Conservation (phyloP, 1,140 invertebrate species). For the Conus ventricosus region DNA sequence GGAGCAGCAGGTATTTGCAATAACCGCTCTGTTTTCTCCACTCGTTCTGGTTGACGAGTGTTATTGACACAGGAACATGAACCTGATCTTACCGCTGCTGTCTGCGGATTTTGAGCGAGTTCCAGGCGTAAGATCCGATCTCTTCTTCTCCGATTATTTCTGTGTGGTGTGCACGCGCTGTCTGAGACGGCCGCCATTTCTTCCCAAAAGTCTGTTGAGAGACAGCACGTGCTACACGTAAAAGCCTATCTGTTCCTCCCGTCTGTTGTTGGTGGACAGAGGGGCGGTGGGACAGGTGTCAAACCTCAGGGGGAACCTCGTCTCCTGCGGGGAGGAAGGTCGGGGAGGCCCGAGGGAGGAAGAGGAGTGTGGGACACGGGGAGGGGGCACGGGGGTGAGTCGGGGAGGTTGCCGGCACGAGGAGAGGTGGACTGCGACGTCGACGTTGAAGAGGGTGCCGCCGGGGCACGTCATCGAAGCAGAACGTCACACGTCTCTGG, state of each 20-base stretch:
- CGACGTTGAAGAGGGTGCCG: no score
- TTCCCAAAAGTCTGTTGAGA: no score
- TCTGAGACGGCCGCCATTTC: no score
- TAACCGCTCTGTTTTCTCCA: no score
- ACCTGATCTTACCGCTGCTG: no score
- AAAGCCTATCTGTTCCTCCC: constrained; percentile 31
- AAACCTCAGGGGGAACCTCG: constrained; percentile 12
- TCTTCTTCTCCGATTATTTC: no score
- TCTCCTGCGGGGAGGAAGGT: background rate
- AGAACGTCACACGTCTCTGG: constrained; percentile 31
- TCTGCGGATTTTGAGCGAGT: no score
- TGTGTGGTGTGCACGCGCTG: no score
- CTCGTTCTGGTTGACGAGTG: no score
- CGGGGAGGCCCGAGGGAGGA: background rate
- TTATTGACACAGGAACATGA: no score
- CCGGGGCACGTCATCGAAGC: constrained; percentile 19
- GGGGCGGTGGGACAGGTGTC: constrained; percentile 33
- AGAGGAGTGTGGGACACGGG: background rate
- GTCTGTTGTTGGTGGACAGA: background rate
- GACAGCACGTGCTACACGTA: constrained; percentile 8
- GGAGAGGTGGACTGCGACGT: background rate
- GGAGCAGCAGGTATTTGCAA: no score
- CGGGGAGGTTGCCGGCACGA: background rate
- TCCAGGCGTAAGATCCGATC: no score
- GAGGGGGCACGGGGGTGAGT: background rate